phyloP scores from a whole-genome alignment of 2,113 vertebrate genomes.

The Phainopepla nitens region DNA sequence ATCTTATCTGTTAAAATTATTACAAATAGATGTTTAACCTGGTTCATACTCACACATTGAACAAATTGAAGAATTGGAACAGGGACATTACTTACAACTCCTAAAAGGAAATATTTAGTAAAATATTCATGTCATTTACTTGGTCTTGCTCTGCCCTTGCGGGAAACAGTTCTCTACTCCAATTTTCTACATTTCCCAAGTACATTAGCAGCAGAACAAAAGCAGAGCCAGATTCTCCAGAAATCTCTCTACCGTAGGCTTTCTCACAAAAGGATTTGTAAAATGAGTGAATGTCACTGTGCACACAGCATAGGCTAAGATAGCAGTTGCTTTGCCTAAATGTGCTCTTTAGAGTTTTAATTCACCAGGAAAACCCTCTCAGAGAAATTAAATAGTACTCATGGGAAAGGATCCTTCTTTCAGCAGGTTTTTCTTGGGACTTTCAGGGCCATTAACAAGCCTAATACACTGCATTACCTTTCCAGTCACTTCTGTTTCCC shows the following conservation, averaged over 20 bases:
- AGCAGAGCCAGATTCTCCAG: background rate
- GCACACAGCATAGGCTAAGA: background rate
- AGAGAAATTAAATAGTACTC: conserved; percentile 83
- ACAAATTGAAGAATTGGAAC: background rate
- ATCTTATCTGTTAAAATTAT: background rate
- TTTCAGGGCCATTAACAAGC: conserved; percentile 71
- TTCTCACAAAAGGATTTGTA: background rate
- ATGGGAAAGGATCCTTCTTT: conserved; percentile 76
- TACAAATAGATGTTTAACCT: background rate
- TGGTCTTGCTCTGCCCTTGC: background rate
- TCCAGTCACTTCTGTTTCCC: conserved; percentile 74
- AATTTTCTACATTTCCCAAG: background rate
- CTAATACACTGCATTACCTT: conserved; percentile 75
- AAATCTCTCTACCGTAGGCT: background rate
- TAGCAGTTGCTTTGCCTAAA: background rate
- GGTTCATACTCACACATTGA: background rate
- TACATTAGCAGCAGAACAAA: background rate
- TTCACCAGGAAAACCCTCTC: conserved; percentile 69
- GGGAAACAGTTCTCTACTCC: background rate
- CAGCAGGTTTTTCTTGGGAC: conserved; percentile 69
- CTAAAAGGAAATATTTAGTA: background rate
- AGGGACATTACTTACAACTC: background rate
- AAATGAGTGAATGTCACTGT: background rate
- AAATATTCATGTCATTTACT: background rate
- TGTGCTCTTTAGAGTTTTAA: conserved; percentile 55